These are phyloP conservation scores for Lissocephala sabroskyi DNA, from an alignment of 2,888 invertebrate species.

Conservation along the genomic window DNA sequence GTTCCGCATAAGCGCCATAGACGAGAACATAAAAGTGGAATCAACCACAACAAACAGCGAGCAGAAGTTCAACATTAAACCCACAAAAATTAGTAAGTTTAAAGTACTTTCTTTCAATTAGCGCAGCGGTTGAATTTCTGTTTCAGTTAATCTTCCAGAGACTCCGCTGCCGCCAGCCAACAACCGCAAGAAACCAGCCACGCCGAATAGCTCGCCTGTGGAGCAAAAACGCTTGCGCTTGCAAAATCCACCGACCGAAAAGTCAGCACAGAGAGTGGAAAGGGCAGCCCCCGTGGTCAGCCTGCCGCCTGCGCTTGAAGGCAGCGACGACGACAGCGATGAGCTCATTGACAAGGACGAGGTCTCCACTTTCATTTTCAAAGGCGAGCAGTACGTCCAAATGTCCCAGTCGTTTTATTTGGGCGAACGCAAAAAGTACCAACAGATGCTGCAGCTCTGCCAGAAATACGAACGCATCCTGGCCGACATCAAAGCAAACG, in stretches of 20 bases:
- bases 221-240: not conserved
- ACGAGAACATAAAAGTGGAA: not conserved
- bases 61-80: no score
- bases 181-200: no score
- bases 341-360: slow-evolving; percentile 35
- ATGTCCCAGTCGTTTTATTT: slow-evolving; percentile 67
- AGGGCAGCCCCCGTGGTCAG: no score
- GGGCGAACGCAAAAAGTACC: slow-evolving; percentile 51
- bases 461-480: slow-evolving; percentile 20
- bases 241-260: no score
- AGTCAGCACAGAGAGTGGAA: no score
- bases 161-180: no score
- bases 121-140: no score
- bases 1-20: not conserved
- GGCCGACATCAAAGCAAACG: slow-evolving; percentile 29
- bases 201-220: no score
- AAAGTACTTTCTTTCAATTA: no score
- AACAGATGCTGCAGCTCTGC: slow-evolving; percentile 43
- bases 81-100: no score
- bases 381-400: slow-evolving; percentile 69
- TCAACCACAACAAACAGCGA: not conserved
- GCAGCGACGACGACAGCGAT: not conserved
- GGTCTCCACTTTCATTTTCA: slow-evolving; percentile 63
- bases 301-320: no score
- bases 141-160: no score